A percentile compares a stretch with the other conserved stretches of the same genome.
phyloP scores from a whole-genome alignment of 2,113 vertebrate genomes.

The Vidua macroura region DNA sequence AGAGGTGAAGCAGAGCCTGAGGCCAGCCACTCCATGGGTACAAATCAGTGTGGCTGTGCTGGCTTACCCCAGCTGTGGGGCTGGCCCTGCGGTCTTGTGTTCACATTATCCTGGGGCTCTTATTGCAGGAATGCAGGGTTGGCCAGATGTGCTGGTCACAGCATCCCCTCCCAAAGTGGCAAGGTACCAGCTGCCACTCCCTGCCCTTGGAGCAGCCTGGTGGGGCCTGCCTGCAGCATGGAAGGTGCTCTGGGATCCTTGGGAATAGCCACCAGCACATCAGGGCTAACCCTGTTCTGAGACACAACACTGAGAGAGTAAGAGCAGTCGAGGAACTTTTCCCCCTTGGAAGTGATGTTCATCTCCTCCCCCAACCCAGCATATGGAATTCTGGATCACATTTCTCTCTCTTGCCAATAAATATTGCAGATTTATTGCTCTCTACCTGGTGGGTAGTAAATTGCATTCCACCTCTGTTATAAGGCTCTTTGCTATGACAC shows the following conservation, averaged over 20 bases:
- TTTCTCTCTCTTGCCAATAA: slow-evolving; percentile 74
- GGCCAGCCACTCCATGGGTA: not conserved
- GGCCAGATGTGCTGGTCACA: slow-evolving; percentile 50
- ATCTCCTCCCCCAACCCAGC: slow-evolving; percentile 54
- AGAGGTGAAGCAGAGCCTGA: not conserved
- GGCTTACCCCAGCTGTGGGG: slow-evolving; percentile 17
- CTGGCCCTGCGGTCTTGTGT: slow-evolving; percentile 32
- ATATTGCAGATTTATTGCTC: slow-evolving; percentile 69
- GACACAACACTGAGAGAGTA: not conserved
- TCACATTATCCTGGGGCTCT: slow-evolving; percentile 43
- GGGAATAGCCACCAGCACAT: not conserved
- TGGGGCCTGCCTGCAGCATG: not conserved
- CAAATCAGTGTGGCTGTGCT: slow-evolving; percentile 18
- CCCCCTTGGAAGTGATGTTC: slow-evolving; percentile 39
- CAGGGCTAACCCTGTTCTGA: not conserved
- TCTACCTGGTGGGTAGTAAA: slow-evolving; percentile 72
- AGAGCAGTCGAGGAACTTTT: not conserved
- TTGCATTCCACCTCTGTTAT: slow-evolving; percentile 71
- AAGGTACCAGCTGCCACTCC: slow-evolving; percentile 28
- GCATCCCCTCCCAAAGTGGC: not conserved
- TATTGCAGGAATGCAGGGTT: slow-evolving; percentile 47
- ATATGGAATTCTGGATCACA: slow-evolving; percentile 64
- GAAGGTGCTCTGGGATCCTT: not conserved
- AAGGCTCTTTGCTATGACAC: slow-evolving; percentile 72
- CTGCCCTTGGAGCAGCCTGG: not conserved